Evolutionary conservation across 2,113 vertebrate genomes (phyloP), one percentile per base, ranked within the genome.

Genomic region (Channa maculata): DNA sequence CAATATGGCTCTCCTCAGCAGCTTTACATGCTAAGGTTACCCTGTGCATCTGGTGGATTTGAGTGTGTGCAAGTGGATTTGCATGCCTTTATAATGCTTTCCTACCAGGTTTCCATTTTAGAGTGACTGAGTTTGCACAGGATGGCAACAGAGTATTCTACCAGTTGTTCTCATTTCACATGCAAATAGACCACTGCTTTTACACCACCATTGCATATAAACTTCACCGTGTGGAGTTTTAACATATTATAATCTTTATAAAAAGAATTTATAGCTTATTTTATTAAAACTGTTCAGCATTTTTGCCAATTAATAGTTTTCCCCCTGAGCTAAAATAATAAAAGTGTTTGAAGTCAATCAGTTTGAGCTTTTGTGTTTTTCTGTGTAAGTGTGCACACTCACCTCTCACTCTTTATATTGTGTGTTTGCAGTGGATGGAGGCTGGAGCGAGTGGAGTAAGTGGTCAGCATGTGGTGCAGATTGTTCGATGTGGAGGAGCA

Each of bases 401-500:
- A 82, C 34, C 24, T 7, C 1, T 78, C 39, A 49, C 55, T 60
- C 50, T 44, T 43, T 49, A 0, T 75, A 34, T 2, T 85, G 48
- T 76, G 36, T 83, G 66, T 91, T 82, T 85, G 67, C 92, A 99
- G 98, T 99, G 88, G 96, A 98, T 0, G 98, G 98, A 4, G 96
- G 95, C 83, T 99, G 98, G 97, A 96, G 96, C 0, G 94, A 97
- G 15, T 99, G 98, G 98, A 98, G 96, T 93, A 96, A 97, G 75
- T 99, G 98, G 98, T 98, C 98, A 0, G 93, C 95, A 6, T 99
- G 98, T 0, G 96, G 96, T 1, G 92, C 95, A 0, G 98, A 99
- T 86, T 99, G 98, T 76, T 96, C 95, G 0, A 96, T 96, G 92
- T 98, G 98, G 98, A 93, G 98, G 65, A 99, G 95, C 91, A 94